These are phyloP conservation scores for Etia nguti DNA, from an alignment of 2,113 vertebrate species.

Conservation along the genomic window DNA sequence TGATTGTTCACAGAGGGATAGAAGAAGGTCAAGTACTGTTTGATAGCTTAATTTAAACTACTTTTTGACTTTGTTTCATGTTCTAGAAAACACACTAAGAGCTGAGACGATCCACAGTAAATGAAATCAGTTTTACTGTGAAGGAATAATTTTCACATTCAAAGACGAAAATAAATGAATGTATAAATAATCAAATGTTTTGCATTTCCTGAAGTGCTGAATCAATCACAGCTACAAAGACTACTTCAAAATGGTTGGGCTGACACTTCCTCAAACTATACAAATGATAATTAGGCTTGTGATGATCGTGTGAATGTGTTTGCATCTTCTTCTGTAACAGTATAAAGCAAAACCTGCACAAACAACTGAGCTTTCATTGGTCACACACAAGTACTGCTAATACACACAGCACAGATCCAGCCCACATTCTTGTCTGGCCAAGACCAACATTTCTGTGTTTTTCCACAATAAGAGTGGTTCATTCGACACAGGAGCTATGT, in stretches of 20 bases:
- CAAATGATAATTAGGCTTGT: constrained; percentile 6
- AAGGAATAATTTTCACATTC: neutral
- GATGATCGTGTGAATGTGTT: neutral
- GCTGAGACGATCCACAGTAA: neutral
- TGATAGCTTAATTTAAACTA: no score
- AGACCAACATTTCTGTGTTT: constrained; percentile 66
- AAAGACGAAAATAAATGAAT: neutral
- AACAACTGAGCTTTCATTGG: constrained; percentile 39
- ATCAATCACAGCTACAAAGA: neutral
- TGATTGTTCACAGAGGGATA: neutral
- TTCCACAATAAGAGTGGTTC: constrained; percentile 56
- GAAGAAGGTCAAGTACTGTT: neutral
- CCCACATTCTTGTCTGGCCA: constrained; percentile 58
- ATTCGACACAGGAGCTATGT: constrained; percentile 51
- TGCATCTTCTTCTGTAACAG: neutral
- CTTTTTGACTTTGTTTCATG: neutral
- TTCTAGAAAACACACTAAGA: neutral
- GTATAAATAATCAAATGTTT: neutral
- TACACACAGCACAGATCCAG: constrained; percentile 7
- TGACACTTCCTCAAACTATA: neutral
- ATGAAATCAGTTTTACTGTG: neutral
- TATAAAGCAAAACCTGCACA: constrained; percentile 44
- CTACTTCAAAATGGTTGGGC: neutral
- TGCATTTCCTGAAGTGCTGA: neutral
- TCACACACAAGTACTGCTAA: neutral